phyloP scores from a whole-genome alignment of 2,113 vertebrate species.

The Trinectes maculatus region DNA sequence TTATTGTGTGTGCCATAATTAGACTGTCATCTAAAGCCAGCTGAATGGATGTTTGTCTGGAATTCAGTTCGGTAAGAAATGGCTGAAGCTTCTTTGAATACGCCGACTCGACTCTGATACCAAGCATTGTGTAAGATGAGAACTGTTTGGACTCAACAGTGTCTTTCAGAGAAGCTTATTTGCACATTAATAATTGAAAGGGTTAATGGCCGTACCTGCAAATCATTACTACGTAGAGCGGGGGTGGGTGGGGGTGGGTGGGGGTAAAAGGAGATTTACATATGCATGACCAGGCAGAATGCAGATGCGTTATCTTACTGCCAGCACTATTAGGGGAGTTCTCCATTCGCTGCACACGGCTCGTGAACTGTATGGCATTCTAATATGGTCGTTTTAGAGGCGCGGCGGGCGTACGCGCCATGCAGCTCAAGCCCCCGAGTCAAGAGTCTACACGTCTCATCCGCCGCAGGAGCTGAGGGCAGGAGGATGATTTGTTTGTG shows the following conservation, averaged over 20 bases:
- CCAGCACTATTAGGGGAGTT: slow-evolving; percentile 62
- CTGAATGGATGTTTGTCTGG: slow-evolving; percentile 13
- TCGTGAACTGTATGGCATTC: slow-evolving; percentile 66
- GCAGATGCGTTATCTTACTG: slow-evolving; percentile 66
- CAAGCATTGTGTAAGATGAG: slow-evolving; percentile 21
- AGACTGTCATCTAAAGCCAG: background rate
- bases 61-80: slow-evolving; percentile 24
- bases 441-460: slow-evolving; percentile 61
- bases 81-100: slow-evolving; percentile 14
- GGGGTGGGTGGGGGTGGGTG: too few species aligned
- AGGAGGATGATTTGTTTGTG: slow-evolving; percentile 59
- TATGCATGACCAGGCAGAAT: slow-evolving; percentile 71
- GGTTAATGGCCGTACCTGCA: slow-evolving; percentile 60
- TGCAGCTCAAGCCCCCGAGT: slow-evolving; percentile 49
- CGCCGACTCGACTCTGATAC: background rate
- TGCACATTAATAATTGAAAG: slow-evolving; percentile 62
- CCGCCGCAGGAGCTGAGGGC: slow-evolving; percentile 46
- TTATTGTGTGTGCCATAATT: slow-evolving; percentile 1
- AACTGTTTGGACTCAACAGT: slow-evolving; percentile 16
- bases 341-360: slow-evolving; percentile 69
- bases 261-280: slow-evolving; percentile 51
- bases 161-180: slow-evolving; percentile 42
- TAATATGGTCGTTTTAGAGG: slow-evolving; percentile 68
- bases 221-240: slow-evolving; percentile 56
- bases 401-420: slow-evolving; percentile 39